Base-by-base conservation (phyloP, 2,113 vertebrate genomes). In the Alligator sinensis region DNA sequence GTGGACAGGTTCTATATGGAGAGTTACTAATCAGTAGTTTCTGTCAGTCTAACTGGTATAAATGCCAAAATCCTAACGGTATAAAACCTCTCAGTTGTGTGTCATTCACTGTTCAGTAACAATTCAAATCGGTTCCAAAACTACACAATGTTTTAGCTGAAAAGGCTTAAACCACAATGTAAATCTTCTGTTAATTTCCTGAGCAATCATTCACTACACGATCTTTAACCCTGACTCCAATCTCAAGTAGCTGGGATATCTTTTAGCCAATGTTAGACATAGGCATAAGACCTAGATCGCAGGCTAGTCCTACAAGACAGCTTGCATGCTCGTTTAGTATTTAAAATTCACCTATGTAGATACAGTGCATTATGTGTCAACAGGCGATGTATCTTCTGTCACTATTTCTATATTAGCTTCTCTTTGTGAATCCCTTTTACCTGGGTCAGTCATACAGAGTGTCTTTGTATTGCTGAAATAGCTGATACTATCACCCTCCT, bases 1-100 rank as follows among this genome's bases (percentile, higher is more conserved):
- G 98, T 98, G 98, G 99, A 97, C 98, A 98, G 98, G 98, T 98
- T 97, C 98, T 98, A 97, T 97, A 98, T 98, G 98, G 97, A 98
- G 96, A 97, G 93, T 96, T 96, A 96, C 93, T 87, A 94, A 97
- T 98, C 96, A 97, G 98, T 98, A 98, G 98, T 98, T 98, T 96
- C 97, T 98, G 97, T 91, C 98, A 77, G 96, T 95, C 96, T 96
- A 95, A 95, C 88, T 8, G 94, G 94, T 95, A 95, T 24, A 90
- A 96, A 96, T 75, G 85, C 96, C 95, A 94, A 62, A 94, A 95
- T 86, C 83, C 95, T 94, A 97, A 97, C 98, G 92, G 98, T 98
- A 98, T 98, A 98, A 98, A 98, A 98, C 98, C 98, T 99, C 98
- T 99, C 98, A 97, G 98, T 98, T 91, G 93, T 97, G 98, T 98